Conservation (phyloP, 2,797 vertebrate genomes). For the Argyrosomus regius region DNA sequence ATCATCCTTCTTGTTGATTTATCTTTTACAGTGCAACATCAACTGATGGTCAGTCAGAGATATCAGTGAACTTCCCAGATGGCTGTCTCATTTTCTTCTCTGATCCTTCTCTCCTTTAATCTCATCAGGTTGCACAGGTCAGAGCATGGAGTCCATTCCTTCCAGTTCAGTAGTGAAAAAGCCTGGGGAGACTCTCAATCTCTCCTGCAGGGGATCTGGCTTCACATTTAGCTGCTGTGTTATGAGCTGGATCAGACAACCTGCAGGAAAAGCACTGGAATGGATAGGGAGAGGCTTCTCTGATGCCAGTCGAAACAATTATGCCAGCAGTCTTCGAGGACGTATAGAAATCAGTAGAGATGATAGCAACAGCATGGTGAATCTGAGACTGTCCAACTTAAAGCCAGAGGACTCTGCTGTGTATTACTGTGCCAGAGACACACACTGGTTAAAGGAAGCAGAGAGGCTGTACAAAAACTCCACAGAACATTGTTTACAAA, state of each 20-base stretch:
- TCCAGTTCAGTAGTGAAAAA: too few species aligned
- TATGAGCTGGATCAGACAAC: slow-evolving; percentile 54
- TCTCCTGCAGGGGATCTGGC: slow-evolving; percentile 63
- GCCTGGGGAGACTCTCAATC: slow-evolving; percentile 27
- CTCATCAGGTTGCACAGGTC: not conserved
- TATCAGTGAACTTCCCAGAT: not conserved
- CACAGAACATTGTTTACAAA: not conserved
- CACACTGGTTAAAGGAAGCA: not conserved
- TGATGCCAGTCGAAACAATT: fast-evolving
- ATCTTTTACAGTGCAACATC: not conserved
- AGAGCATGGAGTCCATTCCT: too few species aligned
- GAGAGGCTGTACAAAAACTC: slow-evolving; percentile 1
- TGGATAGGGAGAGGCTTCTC: not conserved
- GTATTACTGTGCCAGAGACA: slow-evolving; percentile 13
- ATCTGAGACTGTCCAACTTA: slow-evolving; percentile 29
- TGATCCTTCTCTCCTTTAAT: slow-evolving; percentile 8
- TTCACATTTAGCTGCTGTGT: slow-evolving; percentile 11
- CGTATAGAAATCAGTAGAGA: slow-evolving; percentile 12
- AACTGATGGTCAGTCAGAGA: not conserved
- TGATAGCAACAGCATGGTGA: slow-evolving; percentile 16
- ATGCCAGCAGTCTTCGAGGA: not conserved
- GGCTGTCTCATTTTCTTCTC: not conserved
- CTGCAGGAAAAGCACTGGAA: slow-evolving; percentile 27
- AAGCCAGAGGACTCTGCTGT: slow-evolving; percentile 37
- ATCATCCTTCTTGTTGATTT: too few species aligned